Evolutionary conservation across 2,113 vertebrate genomes (phyloP).

Genomic region (Nothobranchius furzeri): DNA sequence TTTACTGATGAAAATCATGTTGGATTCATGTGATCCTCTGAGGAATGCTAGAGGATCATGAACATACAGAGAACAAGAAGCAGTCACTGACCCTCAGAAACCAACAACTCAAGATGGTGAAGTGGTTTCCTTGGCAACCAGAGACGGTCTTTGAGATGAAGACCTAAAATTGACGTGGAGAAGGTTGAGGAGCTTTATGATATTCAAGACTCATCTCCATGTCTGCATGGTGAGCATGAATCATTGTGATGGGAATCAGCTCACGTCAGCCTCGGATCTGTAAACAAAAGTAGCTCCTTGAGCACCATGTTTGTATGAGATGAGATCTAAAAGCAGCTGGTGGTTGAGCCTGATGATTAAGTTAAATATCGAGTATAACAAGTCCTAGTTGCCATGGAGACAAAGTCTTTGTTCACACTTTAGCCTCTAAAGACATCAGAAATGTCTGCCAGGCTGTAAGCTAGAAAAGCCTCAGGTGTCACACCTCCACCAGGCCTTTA

Average conservation of each 20-base stretch:
- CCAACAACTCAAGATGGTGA: constrained; percentile 45
- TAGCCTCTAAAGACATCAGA: constrained; percentile 21
- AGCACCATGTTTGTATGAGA: constrained; percentile 1
- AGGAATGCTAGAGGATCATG: too few species aligned
- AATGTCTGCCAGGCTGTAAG: constrained; percentile 20
- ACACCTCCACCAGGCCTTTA: constrained; percentile 41
- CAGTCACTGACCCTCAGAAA: constrained; percentile 6
- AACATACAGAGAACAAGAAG: too few species aligned
- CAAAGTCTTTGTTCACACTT: constrained; percentile 24
- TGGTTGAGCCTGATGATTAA: constrained; percentile 17
- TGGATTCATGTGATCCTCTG: too few species aligned
- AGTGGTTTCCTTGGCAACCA: constrained; percentile 54
- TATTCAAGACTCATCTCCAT: too few species aligned
- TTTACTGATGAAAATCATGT: too few species aligned
- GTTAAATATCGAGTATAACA: constrained; percentile 16
- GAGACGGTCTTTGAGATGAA: constrained; percentile 40
- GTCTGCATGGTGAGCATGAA: too few species aligned
- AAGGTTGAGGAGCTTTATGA: too few species aligned
- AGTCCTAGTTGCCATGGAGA: constrained; percentile 38
- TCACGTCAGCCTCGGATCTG: constrained; percentile 2
- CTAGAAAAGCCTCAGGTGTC: constrained; percentile 38
- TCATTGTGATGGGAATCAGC: not conserved
- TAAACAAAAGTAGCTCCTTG: constrained; percentile 4
- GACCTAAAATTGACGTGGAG: not conserved
- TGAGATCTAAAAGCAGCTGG: not conserved